Base-by-base conservation (phyloP, 2,888 invertebrate genomes). In the Oxyteleia sp. region DNA sequence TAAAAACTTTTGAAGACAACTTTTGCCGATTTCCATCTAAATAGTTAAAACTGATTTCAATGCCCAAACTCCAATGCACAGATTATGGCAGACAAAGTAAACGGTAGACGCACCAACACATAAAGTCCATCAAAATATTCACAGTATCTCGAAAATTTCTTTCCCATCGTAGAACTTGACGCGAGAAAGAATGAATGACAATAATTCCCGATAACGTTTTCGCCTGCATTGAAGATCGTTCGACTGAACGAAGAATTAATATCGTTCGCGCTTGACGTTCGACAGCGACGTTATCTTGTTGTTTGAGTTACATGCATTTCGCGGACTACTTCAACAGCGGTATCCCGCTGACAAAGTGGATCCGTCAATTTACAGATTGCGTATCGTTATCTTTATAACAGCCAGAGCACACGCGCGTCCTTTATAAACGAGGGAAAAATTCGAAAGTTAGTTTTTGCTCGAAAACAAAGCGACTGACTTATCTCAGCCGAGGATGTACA, bases 161-260 rank as follows among this genome's bases (percentile, higher is more conserved):
- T 75, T 72, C 53, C 13, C 45, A 32, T 47, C 45, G 64, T 35
- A 57, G 38, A 32, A 57, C n/a, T 1, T 7, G 41, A 47, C 53
- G 53, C 63, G 8, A 49, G 49, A 43, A 71, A 53, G 59, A 80
- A 66, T 51, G 45, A 81, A 68, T 53, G 74, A 61, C 72, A 66
- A 49, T 79, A 79, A 69, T 66, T 26, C 18, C 18, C 35, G 66
- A 81, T 82, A 75, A 75, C 64, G 47, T 74, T 81, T 68, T 81
- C 57, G 55, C 35, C 59, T 69, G 47, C 72, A 80, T 75, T 59
- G 29, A 53, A 32, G 45, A 16, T 13, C 23, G 20, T 13, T 61
- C 51, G 51, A 4, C 32, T 15, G 26, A 53, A n/a, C 23, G 20
- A 63, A 45, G 38, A 75, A 84, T 75, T 79, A 83, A 79, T 79